Evolutionary conservation across 2,888 invertebrate species (phyloP), one percentile per base, ranked within the genome.

Genomic region (Chymomyza caudatula): DNA sequence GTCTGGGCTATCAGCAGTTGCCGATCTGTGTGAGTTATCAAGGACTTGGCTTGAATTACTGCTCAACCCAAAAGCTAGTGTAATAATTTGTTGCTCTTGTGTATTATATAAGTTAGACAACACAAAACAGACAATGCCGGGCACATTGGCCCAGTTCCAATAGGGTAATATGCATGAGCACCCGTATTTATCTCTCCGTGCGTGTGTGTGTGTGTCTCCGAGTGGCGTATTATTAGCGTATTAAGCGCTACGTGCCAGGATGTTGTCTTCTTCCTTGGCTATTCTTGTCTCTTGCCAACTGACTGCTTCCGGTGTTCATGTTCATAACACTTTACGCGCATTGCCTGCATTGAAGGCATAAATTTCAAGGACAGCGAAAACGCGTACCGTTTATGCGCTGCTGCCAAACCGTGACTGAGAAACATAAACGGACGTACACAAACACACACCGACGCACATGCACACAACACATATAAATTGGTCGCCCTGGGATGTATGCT

Each of bases 321-420:
- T 65, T 64, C 63, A 51, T 51, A 76, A 66, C 72, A 65, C 71
- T 66, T 65, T 57, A 56, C 43, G 69, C 72, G 69, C 77, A 74
- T 81, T 60, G 85, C 85, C 85, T 81, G 81, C 72, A 77, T 74
- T 23, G 56, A 71, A 79, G 76, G 80, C 85, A 82, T 85, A 80
- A 79, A 79, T 79, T 85, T 82, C 81, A 82, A 85, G 81, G 81
- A 79, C 56, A 43, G 17, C 22, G 43, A 44, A 11, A 11, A 37
- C 80, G 68, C 80, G 68, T 67, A 55, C 57, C 55, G 47, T 60
- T 52, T 60, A 52, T 51, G 25, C 29, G 23, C 52, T 23, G 37
- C 23, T 60, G 56, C 58, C 61, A 19, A 47, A 19, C 47, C 47
- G 17, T 47, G 47, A 47, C 47, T 60, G 60, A 60, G 63, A 61